Evolutionary conservation across 2,797 vertebrate genomes (phyloP).

Genomic region (Myotis findleyi): DNA sequence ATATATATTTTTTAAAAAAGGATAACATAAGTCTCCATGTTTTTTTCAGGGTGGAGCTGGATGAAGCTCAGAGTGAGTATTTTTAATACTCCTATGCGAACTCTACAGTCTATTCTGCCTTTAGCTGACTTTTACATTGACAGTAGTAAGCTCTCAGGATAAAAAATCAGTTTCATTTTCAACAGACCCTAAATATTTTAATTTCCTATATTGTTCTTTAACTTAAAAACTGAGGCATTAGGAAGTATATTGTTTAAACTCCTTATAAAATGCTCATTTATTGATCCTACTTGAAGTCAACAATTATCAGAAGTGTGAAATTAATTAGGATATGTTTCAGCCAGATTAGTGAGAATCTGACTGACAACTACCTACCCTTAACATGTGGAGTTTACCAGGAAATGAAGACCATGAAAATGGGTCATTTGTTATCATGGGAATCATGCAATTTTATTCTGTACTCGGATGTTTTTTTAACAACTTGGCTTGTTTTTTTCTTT

Average conservation of each 20-base stretch:
- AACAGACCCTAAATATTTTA: neutral
- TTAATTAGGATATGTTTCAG: neutral
- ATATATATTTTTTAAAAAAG: neutral
- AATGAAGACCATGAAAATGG: neutral
- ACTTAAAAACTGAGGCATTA: neutral
- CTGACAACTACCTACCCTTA: neutral
- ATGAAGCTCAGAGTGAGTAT: conserved; percentile 61
- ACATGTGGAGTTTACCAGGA: neutral
- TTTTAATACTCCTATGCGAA: conserved; percentile 32
- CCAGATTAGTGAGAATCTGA: neutral
- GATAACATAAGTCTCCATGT: conserved; percentile 42
- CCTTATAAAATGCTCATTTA: conserved; percentile 16
- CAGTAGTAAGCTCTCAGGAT: conserved; percentile 1
- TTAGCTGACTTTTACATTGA: neutral
- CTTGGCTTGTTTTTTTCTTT: neutral
- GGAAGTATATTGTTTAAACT: conserved; percentile 24
- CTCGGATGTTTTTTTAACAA: neutral
- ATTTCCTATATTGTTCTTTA: neutral
- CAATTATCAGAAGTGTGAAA: neutral
- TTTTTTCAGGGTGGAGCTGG: conserved; percentile 61
- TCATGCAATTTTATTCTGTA: neutral
- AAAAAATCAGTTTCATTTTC: neutral
- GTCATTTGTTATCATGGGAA: neutral
- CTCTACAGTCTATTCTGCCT: neutral
- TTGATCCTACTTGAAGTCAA: neutral